Evolutionary conservation across 2,888 invertebrate genomes (phyloP), one percentile per base, ranked within the genome.

Genomic region (Leptogaster cylindrica): DNA sequence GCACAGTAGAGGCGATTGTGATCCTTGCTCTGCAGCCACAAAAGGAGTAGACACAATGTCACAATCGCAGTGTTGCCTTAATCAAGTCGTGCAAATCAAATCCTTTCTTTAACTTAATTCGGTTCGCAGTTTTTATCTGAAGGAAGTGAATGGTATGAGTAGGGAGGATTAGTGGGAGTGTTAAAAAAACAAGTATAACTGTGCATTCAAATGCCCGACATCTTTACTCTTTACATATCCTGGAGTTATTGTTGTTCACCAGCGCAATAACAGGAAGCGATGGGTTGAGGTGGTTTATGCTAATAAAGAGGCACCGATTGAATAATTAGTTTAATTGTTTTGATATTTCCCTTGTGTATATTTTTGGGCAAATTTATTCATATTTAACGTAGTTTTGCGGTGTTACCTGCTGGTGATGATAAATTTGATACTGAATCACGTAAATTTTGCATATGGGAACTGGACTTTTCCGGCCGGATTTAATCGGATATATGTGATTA

Each of bases 321-420:
- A 58, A 65, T 68, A 68, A 68, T 68, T 68, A 58, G 68, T 48
- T 58, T 50, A 68, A 65, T 68, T 68, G 67, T 67, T 67, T 67
- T 64, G 41, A 67, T 67, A 51, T 63, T 44, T 64, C 67, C 67
- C 63, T 23, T 51, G 52, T 63, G 67, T 31, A 41, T 52, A 64
- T 20, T 58, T 61, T 14, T 25, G 44, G 28, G 8, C 10, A 3
- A 28, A 61, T 44, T 61, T 61, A 61, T 61, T 61, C 44, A 61
- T 61, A 61, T 61, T 61, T 61, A 48, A 28, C 61, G 44, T 16
- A 5, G 28, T n/a, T 16, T 18, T 10, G 27, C 28, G 18, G n/a
- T 14, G 44, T 44, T 28, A 27, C 44, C 44, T 44, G 44, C 61
- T 44, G 31, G 44, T n/a, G 27, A 41, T 28, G 44, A 44, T 61